Percentiles rank a stretch among this genome's conserved stretches.
phyloP scores from a whole-genome alignment of 2,797 vertebrate genomes.

The Channallabes apus region DNA sequence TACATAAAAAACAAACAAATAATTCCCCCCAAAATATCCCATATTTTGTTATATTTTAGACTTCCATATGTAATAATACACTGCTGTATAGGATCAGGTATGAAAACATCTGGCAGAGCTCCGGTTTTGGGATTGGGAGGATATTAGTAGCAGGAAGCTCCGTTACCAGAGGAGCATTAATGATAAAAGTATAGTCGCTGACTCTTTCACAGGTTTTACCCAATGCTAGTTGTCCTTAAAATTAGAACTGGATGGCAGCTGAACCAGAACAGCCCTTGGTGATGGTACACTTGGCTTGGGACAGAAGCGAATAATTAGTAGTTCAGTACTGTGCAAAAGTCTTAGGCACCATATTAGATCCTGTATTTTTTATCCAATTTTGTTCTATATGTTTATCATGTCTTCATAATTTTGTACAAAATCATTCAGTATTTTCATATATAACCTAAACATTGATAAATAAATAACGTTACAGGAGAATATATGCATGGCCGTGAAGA shows the following conservation, averaged over 20 bases:
- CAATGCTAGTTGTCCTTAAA: background rate
- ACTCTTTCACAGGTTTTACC: background rate
- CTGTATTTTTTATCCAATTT: no score
- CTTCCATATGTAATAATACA: background rate
- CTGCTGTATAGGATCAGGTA: background rate
- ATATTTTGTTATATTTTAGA: background rate
- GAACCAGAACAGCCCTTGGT: background rate
- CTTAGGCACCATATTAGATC: no score
- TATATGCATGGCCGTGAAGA: no score
- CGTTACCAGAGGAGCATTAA: background rate
- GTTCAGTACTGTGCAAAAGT: no score
- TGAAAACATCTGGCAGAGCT: background rate
- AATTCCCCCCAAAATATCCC: background rate
- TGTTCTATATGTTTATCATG: no score
- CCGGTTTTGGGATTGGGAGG: background rate
- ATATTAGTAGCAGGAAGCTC: background rate
- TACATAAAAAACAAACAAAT: background rate
- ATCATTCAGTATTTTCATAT: no score
- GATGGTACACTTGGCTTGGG: background rate
- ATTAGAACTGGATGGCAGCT: background rate
- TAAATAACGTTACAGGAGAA: no score
- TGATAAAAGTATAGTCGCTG: background rate
- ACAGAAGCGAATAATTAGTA: background rate
- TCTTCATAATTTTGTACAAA: no score
- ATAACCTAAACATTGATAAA: no score